Percentiles rank a stretch among this genome's conserved stretches.
These are phyloP conservation scores for Stigmatopora argus DNA, from an alignment of 2,113 vertebrate species.

Conservation along the genomic window DNA sequence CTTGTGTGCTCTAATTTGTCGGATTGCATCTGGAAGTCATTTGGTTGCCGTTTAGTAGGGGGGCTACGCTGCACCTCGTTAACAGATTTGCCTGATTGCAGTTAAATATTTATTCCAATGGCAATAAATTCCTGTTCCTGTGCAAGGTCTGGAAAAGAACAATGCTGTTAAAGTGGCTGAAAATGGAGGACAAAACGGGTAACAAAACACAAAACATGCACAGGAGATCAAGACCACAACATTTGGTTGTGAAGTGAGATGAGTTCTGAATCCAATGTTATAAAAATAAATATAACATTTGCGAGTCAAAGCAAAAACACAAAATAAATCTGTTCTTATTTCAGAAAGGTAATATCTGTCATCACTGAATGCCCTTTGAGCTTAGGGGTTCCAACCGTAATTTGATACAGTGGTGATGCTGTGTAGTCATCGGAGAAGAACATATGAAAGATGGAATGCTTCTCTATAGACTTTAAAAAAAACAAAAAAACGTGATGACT, in stretches of 20 bases:
- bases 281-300: too few relatives aligned
- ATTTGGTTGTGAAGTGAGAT: too few relatives aligned
- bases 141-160: not conserved
- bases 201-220: not conserved
- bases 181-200: not conserved
- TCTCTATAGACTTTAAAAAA: too few relatives aligned
- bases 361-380: too few relatives aligned
- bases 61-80: constrained; percentile 27
- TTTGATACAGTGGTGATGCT: not conserved
- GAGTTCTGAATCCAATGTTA: too few relatives aligned
- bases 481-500: not conserved
- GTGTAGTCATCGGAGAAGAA: not conserved
- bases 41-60: constrained; percentile 7
- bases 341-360: too few relatives aligned
- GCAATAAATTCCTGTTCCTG: not conserved
- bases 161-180: not conserved
- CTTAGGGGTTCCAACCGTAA: not conserved
- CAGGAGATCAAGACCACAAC: too few relatives aligned
- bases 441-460: not conserved
- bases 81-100: constrained; percentile 10
- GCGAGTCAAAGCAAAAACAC: too few relatives aligned
- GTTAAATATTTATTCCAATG: constrained; percentile 4
- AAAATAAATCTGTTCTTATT: too few relatives aligned
- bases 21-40: constrained; percentile 38
- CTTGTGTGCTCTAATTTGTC: not conserved